These are phyloP conservation scores for Stegostoma tigrinum DNA, from an alignment of 2,113 vertebrate species.

Conservation along the genomic window DNA sequence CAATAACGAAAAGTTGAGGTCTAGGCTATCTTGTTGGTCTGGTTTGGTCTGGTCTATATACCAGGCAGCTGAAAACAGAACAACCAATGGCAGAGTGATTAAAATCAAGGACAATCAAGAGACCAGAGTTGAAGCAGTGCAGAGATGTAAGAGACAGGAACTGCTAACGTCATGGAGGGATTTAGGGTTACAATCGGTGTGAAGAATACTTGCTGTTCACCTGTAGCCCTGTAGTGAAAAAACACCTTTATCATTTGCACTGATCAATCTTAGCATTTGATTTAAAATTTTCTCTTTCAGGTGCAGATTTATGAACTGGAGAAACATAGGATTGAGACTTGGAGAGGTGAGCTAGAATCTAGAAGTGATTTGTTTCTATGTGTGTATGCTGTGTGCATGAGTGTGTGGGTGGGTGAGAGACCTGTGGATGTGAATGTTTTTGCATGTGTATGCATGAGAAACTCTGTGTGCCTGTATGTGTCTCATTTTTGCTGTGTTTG, in stretches of 20 bases:
- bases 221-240: not conserved
- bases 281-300: constrained; percentile 49
- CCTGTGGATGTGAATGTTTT: not conserved
- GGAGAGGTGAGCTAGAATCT: constrained; percentile 70
- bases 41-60: too few relatives aligned
- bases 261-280: not conserved
- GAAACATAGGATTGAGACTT: constrained; percentile 93
- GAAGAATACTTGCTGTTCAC: not conserved
- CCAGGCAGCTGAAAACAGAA: not conserved
- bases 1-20: too few relatives aligned
- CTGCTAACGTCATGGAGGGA: not conserved
- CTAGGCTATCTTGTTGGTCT: too few relatives aligned
- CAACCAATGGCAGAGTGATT: too few relatives aligned
- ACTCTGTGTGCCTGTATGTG: not conserved
- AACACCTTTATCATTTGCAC: not conserved
- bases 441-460: not conserved
- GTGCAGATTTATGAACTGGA: constrained; percentile 95
- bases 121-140: not conserved
- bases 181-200: not conserved
- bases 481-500: not conserved
- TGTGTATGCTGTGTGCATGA: not conserved
- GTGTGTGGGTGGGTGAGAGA: not conserved
- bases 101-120: not conserved
- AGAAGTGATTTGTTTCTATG: not conserved
- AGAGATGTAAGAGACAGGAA: not conserved